A percentile compares a stretch with the other conserved stretches of the same genome.
Conservation (phyloP, 23 tunicate genomes). For the Clavelina lepadiformis region DNA sequence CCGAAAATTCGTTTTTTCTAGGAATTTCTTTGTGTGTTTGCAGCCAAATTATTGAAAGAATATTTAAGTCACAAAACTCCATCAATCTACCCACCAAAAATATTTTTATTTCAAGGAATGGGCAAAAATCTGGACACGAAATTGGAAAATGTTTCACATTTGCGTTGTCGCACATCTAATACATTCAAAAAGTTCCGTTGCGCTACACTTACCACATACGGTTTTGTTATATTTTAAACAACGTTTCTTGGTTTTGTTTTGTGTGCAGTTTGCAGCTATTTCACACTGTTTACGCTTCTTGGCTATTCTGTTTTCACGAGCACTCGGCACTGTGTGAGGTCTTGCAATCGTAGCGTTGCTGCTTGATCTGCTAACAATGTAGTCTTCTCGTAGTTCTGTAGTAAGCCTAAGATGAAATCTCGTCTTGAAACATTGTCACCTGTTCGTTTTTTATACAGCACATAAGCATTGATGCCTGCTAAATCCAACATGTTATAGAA, state of each 20-base stretch:
- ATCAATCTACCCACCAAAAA: no score
- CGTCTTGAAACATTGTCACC: slow-evolving; percentile 9
- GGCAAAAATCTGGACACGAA: slow-evolving; percentile 24
- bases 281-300: slow-evolving; percentile 3
- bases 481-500: slow-evolving; percentile 9
- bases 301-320: slow-evolving; percentile 6
- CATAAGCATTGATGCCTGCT: slow-evolving; percentile 10
- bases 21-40: no score
- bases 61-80: no score
- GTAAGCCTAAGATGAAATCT: slow-evolving; percentile 15
- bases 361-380: slow-evolving; percentile 7
- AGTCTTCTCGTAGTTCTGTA: slow-evolving; percentile 12
- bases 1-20: no score
- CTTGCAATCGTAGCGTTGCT: slow-evolving; percentile 6
- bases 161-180: slow-evolving; percentile 10
- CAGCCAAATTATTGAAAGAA: no score
- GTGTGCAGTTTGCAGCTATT: slow-evolving; percentile 14
- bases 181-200: slow-evolving; percentile 11
- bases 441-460: slow-evolving; percentile 2
- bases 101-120: neutral
- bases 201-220: slow-evolving; percentile 24
- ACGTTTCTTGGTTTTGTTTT: slow-evolving; percentile 18
- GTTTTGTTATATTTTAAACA: slow-evolving; percentile 27
- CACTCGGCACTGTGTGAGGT: slow-evolving; percentile 11
- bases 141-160: slow-evolving; percentile 10